Evolutionary conservation across 2,113 vertebrate genomes (phyloP).

Genomic region (Channa maculata): DNA sequence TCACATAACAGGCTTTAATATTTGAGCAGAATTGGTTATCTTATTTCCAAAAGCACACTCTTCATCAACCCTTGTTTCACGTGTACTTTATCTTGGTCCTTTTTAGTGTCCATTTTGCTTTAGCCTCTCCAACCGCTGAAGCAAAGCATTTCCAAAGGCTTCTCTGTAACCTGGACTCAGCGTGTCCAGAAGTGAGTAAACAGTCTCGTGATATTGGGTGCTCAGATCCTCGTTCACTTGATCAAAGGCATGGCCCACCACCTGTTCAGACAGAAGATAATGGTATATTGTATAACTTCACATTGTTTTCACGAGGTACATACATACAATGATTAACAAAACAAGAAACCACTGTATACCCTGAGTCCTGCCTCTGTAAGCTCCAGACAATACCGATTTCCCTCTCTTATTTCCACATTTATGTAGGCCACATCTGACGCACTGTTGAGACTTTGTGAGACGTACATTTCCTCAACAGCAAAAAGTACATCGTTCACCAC

Average conservation of each 20-base stretch:
- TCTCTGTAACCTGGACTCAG: constrained; percentile 97
- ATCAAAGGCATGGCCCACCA: constrained; percentile 93
- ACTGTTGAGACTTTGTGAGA: constrained; percentile 89
- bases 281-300: neutral
- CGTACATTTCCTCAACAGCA: constrained; percentile 93
- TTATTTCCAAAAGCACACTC: constrained; percentile 29
- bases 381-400: constrained; percentile 92
- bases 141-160: constrained; percentile 94
- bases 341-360: constrained; percentile 79
- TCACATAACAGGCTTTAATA: constrained; percentile 28
- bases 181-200: constrained; percentile 95
- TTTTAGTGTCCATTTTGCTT: constrained; percentile 89
- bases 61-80: constrained; percentile 27
- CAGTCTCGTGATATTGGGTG: constrained; percentile 93
- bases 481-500: constrained; percentile 97
- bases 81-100: constrained; percentile 46
- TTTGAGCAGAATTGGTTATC: constrained; percentile 43
- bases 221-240: constrained; percentile 88
- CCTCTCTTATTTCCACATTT: constrained; percentile 94
- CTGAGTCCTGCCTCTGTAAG: constrained; percentile 94
- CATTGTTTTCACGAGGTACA: neutral
- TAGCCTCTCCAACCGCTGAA: constrained; percentile 93
- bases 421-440: constrained; percentile 92
- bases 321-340: neutral
- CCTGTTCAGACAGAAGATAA: constrained; percentile 76